Conservation (phyloP, 2,797 vertebrate genomes). For the Danionella dracula region DNA sequence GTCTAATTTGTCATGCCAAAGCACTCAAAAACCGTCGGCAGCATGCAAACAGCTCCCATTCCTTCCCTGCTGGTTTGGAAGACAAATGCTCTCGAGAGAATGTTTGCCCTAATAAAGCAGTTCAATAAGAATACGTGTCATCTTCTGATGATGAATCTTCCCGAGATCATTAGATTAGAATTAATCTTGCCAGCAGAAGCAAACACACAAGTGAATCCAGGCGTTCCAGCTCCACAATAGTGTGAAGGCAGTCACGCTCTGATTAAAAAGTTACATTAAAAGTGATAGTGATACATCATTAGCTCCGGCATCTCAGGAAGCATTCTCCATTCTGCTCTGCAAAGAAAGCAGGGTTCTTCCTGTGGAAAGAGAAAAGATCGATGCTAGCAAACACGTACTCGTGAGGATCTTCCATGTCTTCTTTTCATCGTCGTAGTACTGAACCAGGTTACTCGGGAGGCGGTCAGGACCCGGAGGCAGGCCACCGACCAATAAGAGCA, state of each 20-base stretch:
- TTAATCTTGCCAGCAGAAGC: constrained; percentile 88
- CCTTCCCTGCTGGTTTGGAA: neutral
- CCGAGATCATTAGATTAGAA: constrained; percentile 92
- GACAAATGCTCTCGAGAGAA: constrained; percentile 11
- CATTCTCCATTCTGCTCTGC: constrained; percentile 60
- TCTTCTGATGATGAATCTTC: constrained; percentile 78
- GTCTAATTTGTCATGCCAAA: neutral
- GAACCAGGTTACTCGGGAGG: constrained; percentile 98
- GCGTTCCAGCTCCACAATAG: constrained; percentile 88
- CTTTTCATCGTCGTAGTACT: constrained; percentile 98
- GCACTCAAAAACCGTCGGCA: neutral
- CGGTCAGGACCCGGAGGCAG: constrained; percentile 98
- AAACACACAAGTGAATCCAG: constrained; percentile 78
- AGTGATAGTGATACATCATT: constrained; percentile 99
- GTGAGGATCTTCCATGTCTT: constrained; percentile 99
- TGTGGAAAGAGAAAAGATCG: constrained; percentile 55
- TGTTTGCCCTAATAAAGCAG: constrained; percentile 17
- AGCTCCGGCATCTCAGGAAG: constrained; percentile 82
- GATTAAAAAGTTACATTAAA: constrained; percentile 99
- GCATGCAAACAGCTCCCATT: neutral
- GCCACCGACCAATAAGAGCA: constrained; percentile 96
- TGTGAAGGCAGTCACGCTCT: constrained; percentile 94
- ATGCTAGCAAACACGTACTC: constrained; percentile 77
- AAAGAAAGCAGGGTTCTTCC: constrained; percentile 58
- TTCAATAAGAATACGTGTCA: constrained; percentile 44